These are phyloP conservation scores for Etia nguti DNA, from an alignment of 2,113 vertebrate species.

Conservation along the genomic window DNA sequence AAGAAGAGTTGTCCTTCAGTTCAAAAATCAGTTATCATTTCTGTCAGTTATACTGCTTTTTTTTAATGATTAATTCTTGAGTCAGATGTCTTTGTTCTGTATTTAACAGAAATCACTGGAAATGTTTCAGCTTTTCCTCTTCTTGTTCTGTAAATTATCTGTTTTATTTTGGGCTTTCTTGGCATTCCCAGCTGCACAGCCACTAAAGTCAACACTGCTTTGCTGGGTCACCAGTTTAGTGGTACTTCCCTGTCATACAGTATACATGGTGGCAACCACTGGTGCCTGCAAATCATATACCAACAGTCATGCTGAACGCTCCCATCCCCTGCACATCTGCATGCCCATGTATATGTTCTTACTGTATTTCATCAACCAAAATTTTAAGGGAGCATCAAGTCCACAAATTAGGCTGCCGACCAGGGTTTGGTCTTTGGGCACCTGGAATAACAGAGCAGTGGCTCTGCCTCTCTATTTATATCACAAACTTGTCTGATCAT, in stretches of 20 bases:
- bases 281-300: slow-evolving; percentile 45
- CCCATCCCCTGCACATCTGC: not conserved
- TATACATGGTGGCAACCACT: not conserved
- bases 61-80: not conserved
- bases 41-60: not conserved
- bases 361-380: slow-evolving; percentile 13
- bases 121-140: not conserved
- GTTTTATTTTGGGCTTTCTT: slow-evolving; percentile 14
- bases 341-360: not conserved
- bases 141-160: not conserved
- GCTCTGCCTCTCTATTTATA: slow-evolving; percentile 35
- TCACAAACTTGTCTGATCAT: slow-evolving; percentile 17
- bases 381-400: slow-evolving; percentile 32
- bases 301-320: not conserved
- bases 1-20: not conserved
- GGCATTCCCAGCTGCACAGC: not conserved
- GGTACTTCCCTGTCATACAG: not conserved
- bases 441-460: slow-evolving; percentile 55
- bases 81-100: not conserved
- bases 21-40: not conserved
- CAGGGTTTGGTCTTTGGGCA: slow-evolving; percentile 12
- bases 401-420: slow-evolving; percentile 10
- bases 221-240: slow-evolving; percentile 10
- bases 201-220: not conserved
- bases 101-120: not conserved